A percentile compares a stretch with the other conserved stretches of the same genome.
These are phyloP conservation scores for Syrrhaptes paradoxus DNA, from an alignment of 2,113 vertebrate genomes.

Conservation along the genomic window DNA sequence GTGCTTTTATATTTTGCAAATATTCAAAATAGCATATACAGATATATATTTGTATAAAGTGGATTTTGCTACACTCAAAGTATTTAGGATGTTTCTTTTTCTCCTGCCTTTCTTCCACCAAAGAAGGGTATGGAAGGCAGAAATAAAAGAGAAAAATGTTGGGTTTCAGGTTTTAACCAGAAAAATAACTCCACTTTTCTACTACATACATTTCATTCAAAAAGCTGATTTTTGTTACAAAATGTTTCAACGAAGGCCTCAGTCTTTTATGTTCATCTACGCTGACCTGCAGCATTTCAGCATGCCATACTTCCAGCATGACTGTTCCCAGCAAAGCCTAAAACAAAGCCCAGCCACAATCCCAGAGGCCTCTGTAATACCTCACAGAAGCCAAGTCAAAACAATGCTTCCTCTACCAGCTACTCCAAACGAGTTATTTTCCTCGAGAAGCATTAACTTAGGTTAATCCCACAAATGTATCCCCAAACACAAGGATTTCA, in stretches of 20 bases:
- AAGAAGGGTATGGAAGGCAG: not conserved
- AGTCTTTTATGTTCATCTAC: not conserved
- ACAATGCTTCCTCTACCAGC: not conserved
- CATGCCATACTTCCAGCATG: not conserved
- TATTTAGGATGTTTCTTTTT: not conserved
- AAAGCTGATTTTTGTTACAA: not conserved
- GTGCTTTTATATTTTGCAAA: not conserved
- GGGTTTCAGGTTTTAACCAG: not conserved
- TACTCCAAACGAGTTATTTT: not conserved
- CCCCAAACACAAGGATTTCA: not conserved
- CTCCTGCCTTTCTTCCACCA: not conserved
- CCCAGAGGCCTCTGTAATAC: not conserved
- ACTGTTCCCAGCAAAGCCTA: not conserved
- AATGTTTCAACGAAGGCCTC: not conserved
- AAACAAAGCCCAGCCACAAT: not conserved
- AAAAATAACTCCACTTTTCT: not conserved
- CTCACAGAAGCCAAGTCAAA: not conserved
- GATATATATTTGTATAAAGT: not conserved
- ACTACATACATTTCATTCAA: not conserved
- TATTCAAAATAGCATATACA: not conserved
- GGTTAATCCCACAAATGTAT: not conserved
- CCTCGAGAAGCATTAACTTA: not conserved
- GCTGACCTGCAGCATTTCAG: not conserved
- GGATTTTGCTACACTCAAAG: not conserved
- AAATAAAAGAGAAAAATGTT: not conserved